Percentiles rank a stretch among this genome's conserved stretches.
These are phyloP conservation scores for Lasioglossum calceatum DNA, from an alignment of 2,888 invertebrate genomes.

Conservation along the genomic window DNA sequence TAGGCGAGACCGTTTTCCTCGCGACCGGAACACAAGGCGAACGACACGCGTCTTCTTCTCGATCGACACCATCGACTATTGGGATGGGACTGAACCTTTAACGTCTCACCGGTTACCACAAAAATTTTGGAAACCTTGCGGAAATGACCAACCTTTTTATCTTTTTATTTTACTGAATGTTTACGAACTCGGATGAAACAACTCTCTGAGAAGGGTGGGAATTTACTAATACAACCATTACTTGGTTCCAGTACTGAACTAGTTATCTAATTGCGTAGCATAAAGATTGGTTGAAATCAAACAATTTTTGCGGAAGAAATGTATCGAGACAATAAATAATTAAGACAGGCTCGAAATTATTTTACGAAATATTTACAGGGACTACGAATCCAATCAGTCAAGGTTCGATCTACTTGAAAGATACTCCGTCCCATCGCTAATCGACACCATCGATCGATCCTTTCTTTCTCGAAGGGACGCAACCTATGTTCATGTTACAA, in stretches of 20 bases:
- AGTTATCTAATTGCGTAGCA: too few species aligned
- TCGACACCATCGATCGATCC: conserved; percentile 3
- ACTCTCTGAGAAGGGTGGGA: too few species aligned
- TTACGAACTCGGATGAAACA: too few species aligned
- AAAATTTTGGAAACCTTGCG: too few species aligned
- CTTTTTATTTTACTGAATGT: too few species aligned
- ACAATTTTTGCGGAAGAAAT: too few species aligned
- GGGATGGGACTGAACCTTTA: background rate
- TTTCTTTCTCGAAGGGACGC: conserved; percentile 32
- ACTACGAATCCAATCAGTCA: background rate
- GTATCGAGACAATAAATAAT: too few species aligned
- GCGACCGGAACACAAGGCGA: background rate
- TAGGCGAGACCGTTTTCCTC: background rate
- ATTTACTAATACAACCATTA: too few species aligned
- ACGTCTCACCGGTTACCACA: too few species aligned
- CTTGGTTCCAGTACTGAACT: too few species aligned
- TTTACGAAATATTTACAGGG: background rate
- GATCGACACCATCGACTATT: background rate
- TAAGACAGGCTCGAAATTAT: background rate
- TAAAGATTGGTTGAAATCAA: too few species aligned
- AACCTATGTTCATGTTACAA: conserved; percentile 24
- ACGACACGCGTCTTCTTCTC: background rate
- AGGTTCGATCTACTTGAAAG: background rate
- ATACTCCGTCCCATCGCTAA: background rate
- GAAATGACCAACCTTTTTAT: too few species aligned